Evolutionary conservation across 1,140 invertebrate genomes (phyloP), one percentile per base, ranked within the genome.

Genomic region (Nilaparvata lugens): DNA sequence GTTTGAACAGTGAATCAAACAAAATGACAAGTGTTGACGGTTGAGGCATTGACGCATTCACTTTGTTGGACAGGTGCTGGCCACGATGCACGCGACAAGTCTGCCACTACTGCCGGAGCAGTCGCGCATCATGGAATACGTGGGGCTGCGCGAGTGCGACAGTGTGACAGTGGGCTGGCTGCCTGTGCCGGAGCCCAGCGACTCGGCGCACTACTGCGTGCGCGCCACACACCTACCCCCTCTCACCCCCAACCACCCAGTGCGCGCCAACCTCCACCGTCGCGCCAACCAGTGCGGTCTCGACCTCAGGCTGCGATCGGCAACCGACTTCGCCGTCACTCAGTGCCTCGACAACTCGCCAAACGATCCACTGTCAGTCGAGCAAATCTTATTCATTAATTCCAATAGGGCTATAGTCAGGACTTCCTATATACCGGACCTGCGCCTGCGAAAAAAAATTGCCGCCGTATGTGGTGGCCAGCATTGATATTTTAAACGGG

Each of bases 81-180:
- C 71, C 0, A 74, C 72, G 1, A 68, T 66, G 16, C 64, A 64
- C 16, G 68, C 64, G 63, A 70, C 74, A 54, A 73, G 73, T 9
- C 62, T 77, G 6, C 76, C 76, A 24, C 21, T 69, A 48, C 65
- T 76, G 56, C 77, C 75, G 11, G 61, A 63, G 58, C 65, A 70
- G 61, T 61, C 69, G 13, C 68, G 66, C 24, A 66, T 74, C 6
- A 58, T 70, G 42, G 73, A 74, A 63, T 74, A 72, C 54, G 59
- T 62, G 9, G 65, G 69, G 14, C 28, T 73, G 38, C 64, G 70
- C 48, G 69, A 63, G 9, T 78, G 77, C 58, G 63, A 76, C 40
- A 70, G 73, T 4, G 73, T 77, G 2, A 77, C 72, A 1, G 63
- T 78, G 1, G 71, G 72, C 40, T 78, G 77, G 77, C 58, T 73